Evolutionary conservation across 2,888 invertebrate species (phyloP).

Genomic region (Trypoxylon attenuatum): DNA sequence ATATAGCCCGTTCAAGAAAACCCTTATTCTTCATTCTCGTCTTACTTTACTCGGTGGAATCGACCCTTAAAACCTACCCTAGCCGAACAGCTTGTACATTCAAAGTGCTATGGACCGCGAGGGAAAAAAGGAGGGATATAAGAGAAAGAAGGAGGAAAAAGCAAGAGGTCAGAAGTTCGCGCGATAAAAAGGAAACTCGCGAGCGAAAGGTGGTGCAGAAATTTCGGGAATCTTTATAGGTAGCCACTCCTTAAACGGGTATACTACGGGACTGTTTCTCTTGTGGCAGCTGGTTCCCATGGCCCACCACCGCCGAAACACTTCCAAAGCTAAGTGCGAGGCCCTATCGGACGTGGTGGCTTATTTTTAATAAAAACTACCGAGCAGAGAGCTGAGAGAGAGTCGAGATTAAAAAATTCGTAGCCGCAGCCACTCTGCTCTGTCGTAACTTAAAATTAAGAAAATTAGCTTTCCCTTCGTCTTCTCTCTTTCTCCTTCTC

Average conservation of each 20-base stretch:
- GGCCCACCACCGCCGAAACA: conserved; percentile 54
- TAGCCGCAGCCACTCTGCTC: conserved; percentile 47
- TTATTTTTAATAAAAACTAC: conserved; percentile 63
- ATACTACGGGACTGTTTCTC: conserved; percentile 52
- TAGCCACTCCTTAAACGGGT: conserved; percentile 28
- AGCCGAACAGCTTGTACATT: too few relatives aligned
- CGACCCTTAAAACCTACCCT: too few relatives aligned
- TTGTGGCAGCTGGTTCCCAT: conserved; percentile 60
- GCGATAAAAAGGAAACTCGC: conserved; percentile 24
- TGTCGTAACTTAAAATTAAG: conserved; percentile 66
- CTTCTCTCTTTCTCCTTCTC: neutral
- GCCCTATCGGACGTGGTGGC: conserved; percentile 22
- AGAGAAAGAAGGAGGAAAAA: neutral
- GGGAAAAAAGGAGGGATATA: too few relatives aligned
- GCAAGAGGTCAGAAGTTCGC: too few relatives aligned
- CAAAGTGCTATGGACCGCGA: too few relatives aligned
- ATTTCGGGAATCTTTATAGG: conserved; percentile 33
- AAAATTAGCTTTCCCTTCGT: conserved; percentile 54
- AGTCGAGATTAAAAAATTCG: conserved; percentile 62
- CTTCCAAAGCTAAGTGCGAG: conserved; percentile 11
- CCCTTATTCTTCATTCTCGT: too few relatives aligned
- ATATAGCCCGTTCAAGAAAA: too few relatives aligned
- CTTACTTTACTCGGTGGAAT: too few relatives aligned
- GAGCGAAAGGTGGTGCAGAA: conserved; percentile 19
- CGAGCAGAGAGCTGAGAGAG: conserved; percentile 2